Base-by-base conservation (phyloP, 2,888 invertebrate species). In the Eilema depressum region DNA sequence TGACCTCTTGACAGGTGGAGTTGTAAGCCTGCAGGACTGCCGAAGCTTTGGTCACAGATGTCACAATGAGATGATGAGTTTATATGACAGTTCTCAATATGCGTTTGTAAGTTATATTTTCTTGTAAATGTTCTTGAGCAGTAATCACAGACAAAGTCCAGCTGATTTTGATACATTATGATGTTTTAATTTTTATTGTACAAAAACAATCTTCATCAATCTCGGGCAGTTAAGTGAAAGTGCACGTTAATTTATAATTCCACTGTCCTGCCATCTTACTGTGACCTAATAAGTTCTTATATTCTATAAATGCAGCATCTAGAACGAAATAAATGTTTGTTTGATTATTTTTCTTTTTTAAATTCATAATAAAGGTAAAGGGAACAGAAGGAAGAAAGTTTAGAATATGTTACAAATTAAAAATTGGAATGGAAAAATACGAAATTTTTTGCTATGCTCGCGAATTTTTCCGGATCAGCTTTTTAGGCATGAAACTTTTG, bases 21-120 rank as follows among this genome's bases (percentile, higher is more conserved):
- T 8, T 90, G 87, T 1, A 94, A 69, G 0, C 92, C 93, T 0
- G 88, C 86, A 0, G 91, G 89, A 56, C 89, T 93, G 1, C 90
- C 90, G 10, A 92, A 93, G 2, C 76, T 85, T 23, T 89, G 88
- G 11, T 88, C 82, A 26, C 94, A 94, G 0, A 94, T 88, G 0
- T 88, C 85, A 53, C 94, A 94, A 4, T 80, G 85, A 25, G 89
- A 88, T 0, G 89, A 82, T 0, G 87, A 80, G 25, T 90, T 91
- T 0, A 91, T 71, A 66, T 94, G 94, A 59, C 88, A 91, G 73
- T 92, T 93, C 60, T 92, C 91, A 30, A 94, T 94, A 65, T 94
- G 94, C 0, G 88, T 91, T 64, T 88, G 90, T 0, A 94, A 75
- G 62, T 94, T 94, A 64, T 92, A 90, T 76, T 94, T 94, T 8